Percentiles rank a stretch among this genome's conserved stretches.
Evolutionary conservation across 2,888 invertebrate genomes (phyloP).

Genomic region (Acronicta aceris): DNA sequence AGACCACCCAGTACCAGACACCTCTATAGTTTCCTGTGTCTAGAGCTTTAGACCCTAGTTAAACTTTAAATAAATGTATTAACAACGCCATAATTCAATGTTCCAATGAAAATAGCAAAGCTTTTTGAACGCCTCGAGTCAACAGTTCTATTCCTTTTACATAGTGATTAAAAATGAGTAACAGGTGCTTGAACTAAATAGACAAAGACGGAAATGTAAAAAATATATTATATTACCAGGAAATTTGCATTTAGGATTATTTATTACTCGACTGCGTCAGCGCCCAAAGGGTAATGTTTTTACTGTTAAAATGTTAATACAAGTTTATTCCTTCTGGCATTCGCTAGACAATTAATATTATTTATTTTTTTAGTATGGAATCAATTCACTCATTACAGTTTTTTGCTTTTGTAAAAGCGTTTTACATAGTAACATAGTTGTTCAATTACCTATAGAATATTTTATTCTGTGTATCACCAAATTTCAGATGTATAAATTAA

Average conservation of each 20-base stretch:
- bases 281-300: too few species aligned
- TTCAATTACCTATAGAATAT: too few species aligned
- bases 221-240: constrained; percentile 5
- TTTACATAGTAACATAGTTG: too few species aligned
- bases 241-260: too few species aligned
- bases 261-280: too few species aligned
- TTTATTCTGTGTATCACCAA: not conserved
- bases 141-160: constrained; percentile 24
- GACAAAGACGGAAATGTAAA: too few species aligned
- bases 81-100: constrained; percentile 46
- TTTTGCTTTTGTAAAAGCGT: too few species aligned
- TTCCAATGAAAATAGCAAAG: constrained; percentile 38
- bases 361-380: too few species aligned
- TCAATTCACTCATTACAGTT: too few species aligned
- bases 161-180: constrained; percentile 15
- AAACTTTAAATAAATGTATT: constrained; percentile 44
- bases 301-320: too few species aligned
- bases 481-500: constrained; percentile 2
- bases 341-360: too few species aligned
- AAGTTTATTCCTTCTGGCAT: too few species aligned
- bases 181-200: constrained; percentile 17
- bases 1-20: constrained; percentile 62
- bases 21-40: constrained; percentile 38
- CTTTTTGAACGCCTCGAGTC: constrained; percentile 38
- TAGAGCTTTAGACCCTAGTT: constrained; percentile 13